Evolutionary conservation across 2,888 invertebrate species (phyloP), one percentile per base, ranked within the genome.

Genomic region (Steromphala cineraria): DNA sequence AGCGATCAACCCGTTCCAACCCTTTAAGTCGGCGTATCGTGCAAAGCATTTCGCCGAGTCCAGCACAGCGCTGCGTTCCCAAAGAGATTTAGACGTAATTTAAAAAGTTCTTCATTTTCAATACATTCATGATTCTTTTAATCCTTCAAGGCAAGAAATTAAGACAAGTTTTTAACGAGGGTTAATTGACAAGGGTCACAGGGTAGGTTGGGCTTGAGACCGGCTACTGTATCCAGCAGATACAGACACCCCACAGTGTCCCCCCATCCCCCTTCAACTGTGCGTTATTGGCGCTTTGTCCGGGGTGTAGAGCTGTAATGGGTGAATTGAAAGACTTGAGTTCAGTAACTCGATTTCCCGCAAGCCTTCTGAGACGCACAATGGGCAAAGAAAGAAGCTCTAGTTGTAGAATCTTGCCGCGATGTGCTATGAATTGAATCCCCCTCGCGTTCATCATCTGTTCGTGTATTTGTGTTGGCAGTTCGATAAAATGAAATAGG

Each of bases 401-500:
- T 52, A 21, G 46, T 76, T 53, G 21, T 76, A 31, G 53, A 55
- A 76, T 53, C 36, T 76, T 55, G n/a, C 76, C n/a, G 53, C 31
- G 75, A 76, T 76, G 76, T 31, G 55, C n/a, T n/a, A 53, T 76
- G 53, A 76, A 76, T 75, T 53, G 75, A 21, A 52, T 21, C 53
- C 75, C 52, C 53, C 36, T 53, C 55, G 53, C 36, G 53, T 31
- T 53, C 31, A 36, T 53, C 53, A 36, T 76, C 53, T 76, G 53
- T 53, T 53, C 31, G 31, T 55, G n/a, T 36, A 55, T 31, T 55
- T 76, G 76, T 76, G 53, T 31, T 36, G 76, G 76, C 76, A 76
- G 76, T 76, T 76, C 76, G 76, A 76, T 76, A 76, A 76, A 53
- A 55, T 55, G 53, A 76, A 76, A 76, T 55, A 76, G 76, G 53